Evolutionary conservation across 2,888 invertebrate genomes (phyloP).

Genomic region (Amiota mariae): DNA sequence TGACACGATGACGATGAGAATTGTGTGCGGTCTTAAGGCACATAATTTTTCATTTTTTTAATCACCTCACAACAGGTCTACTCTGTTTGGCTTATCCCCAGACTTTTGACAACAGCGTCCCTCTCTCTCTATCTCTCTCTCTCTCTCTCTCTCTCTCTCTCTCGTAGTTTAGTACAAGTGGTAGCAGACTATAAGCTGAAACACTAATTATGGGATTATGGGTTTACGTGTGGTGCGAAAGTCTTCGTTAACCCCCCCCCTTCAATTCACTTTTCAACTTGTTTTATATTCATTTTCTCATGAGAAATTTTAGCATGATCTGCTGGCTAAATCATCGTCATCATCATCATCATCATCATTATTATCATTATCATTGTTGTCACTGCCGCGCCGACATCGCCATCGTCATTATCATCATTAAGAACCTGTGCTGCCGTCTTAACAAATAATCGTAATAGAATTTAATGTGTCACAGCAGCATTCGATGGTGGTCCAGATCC

Average conservation of each 20-base stretch:
- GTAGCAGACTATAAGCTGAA: neutral
- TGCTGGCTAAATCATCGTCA: neutral
- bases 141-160: too few relatives aligned
- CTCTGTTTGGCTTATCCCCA: neutral
- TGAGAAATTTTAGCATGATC: neutral
- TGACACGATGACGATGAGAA: constrained; percentile 27
- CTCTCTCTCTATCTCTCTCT: neutral
- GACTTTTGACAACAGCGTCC: neutral
- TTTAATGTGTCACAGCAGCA: neutral
- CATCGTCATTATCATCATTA: neutral
- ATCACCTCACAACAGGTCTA: constrained; percentile 6
- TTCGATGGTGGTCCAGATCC: constrained; percentile 8
- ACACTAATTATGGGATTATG: constrained; percentile 27
- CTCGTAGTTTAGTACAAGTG: too few relatives aligned
- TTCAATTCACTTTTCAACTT: too few relatives aligned
- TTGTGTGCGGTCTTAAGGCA: constrained; percentile 54
- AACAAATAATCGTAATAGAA: constrained; percentile 20
- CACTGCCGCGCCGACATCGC: neutral
- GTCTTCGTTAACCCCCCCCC: too few relatives aligned
- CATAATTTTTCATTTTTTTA: constrained; percentile 31
- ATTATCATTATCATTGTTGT: too few relatives aligned
- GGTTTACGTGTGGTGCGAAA: too few relatives aligned
- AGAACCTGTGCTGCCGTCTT: neutral
- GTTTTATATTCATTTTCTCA: neutral
- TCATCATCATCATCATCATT: too few relatives aligned